phyloP scores from a whole-genome alignment of 2,797 vertebrate species.

The Hyperoplus lanceolatus region DNA sequence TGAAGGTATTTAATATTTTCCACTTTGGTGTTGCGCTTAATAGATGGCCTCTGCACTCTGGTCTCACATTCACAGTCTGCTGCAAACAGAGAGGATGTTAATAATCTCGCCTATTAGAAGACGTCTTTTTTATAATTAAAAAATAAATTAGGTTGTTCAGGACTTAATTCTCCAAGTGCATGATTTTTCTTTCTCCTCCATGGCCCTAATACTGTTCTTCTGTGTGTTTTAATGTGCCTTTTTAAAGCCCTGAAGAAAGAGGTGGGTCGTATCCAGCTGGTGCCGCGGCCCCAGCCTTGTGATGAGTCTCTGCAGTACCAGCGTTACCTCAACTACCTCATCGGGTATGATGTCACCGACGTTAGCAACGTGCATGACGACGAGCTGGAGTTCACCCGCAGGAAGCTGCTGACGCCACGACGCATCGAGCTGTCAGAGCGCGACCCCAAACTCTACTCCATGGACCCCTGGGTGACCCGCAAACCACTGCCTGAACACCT shows the following conservation, averaged over 20 bases:
- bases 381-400: slow-evolving; percentile 96
- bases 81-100: no score
- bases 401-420: slow-evolving; percentile 93
- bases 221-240: neutral
- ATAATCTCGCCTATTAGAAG: no score
- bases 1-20: no score
- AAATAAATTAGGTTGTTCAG: no score
- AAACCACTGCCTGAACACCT: slow-evolving; percentile 93
- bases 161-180: no score
- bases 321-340: slow-evolving; percentile 92
- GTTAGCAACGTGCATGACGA: slow-evolving; percentile 98
- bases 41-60: no score
- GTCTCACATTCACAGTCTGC: no score
- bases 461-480: slow-evolving; percentile 95
- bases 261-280: slow-evolving; percentile 92
- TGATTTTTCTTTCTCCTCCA: no score
- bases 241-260: slow-evolving; percentile 88
- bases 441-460: slow-evolving; percentile 92
- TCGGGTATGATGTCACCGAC: slow-evolving; percentile 97
- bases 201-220: neutral
- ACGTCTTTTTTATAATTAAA: no score
- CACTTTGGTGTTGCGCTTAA: no score
- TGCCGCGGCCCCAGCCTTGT: slow-evolving; percentile 85
- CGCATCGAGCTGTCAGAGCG: slow-evolving; percentile 91
- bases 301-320: slow-evolving; percentile 92